phyloP scores from a whole-genome alignment of 2,888 invertebrate genomes.

The Platycheirus albimanus region DNA sequence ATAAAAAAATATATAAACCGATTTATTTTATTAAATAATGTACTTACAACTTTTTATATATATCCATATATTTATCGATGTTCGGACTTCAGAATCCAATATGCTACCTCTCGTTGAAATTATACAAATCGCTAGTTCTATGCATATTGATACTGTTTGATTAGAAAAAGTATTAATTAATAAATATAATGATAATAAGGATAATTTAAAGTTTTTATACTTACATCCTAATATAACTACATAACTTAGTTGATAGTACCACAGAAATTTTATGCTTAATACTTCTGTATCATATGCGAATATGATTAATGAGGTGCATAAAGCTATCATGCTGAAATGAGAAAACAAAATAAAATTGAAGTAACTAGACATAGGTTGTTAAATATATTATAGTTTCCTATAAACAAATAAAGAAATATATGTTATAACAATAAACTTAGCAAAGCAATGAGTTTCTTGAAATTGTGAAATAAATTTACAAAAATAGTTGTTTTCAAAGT shows the following conservation, averaged over 20 bases:
- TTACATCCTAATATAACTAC: constrained; percentile 82
- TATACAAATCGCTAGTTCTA: constrained; percentile 89
- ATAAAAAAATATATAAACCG: neutral
- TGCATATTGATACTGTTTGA: constrained; percentile 84
- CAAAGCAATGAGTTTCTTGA: too few species aligned
- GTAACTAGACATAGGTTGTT: neutral
- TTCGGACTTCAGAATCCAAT: constrained; percentile 88
- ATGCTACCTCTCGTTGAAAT: constrained; percentile 92
- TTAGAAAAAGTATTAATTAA: neutral
- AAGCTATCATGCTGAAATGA: constrained; percentile 81
- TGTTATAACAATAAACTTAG: too few species aligned
- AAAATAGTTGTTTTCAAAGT: too few species aligned
- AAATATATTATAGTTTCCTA: too few species aligned
- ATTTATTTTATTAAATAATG: neutral
- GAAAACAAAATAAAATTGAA: constrained; percentile 21
- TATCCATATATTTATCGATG: constrained; percentile 90
- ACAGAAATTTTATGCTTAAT: constrained; percentile 82
- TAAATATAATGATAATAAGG: neutral
- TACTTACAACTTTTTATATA: constrained; percentile 89
- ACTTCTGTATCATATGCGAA: constrained; percentile 81
- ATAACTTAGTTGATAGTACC: constrained; percentile 82
- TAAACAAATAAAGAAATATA: too few species aligned
- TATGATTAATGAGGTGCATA: constrained; percentile 80
- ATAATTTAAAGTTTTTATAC: constrained; percentile 68
- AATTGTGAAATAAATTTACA: too few species aligned